phyloP scores from a whole-genome alignment of 2,797 vertebrate species.

The Linurgus olivaceus region DNA sequence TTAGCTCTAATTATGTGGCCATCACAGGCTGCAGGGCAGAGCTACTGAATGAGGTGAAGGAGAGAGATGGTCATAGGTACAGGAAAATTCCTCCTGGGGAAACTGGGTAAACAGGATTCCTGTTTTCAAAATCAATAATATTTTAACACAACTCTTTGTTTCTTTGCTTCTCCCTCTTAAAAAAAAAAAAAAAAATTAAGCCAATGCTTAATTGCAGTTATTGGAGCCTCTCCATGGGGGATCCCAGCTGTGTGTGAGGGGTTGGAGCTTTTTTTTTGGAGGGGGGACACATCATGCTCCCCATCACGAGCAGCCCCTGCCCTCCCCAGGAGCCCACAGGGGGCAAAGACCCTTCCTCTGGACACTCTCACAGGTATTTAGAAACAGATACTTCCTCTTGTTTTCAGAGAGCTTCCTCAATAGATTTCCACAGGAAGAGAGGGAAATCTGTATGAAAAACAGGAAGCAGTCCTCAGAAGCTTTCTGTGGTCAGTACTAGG shows the following conservation, averaged over 20 bases:
- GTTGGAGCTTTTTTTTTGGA: background rate
- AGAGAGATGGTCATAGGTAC: background rate
- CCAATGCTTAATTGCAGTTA: background rate
- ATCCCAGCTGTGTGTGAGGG: background rate
- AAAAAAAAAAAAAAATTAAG: background rate
- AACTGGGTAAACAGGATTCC: background rate
- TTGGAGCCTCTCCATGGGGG: accelerated
- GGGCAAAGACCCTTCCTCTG: background rate
- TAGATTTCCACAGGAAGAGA: constrained; percentile 53
- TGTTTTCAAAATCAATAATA: background rate
- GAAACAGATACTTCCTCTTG: constrained; percentile 54
- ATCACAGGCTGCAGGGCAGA: background rate
- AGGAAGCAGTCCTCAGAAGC: constrained; percentile 51
- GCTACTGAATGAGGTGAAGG: background rate
- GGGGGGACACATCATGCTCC: background rate
- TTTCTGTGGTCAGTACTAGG: background rate
- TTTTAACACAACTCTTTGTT: background rate
- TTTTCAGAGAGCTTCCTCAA: constrained; percentile 58
- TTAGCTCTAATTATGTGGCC: background rate
- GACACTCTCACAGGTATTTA: background rate
- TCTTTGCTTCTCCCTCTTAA: background rate
- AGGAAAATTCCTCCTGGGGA: background rate
- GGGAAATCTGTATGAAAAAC: constrained; percentile 43
- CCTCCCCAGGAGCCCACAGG: background rate
- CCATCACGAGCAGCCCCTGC: background rate